Evolutionary conservation across 2,113 vertebrate species (phyloP).

Genomic region (Lophura nycthemera): DNA sequence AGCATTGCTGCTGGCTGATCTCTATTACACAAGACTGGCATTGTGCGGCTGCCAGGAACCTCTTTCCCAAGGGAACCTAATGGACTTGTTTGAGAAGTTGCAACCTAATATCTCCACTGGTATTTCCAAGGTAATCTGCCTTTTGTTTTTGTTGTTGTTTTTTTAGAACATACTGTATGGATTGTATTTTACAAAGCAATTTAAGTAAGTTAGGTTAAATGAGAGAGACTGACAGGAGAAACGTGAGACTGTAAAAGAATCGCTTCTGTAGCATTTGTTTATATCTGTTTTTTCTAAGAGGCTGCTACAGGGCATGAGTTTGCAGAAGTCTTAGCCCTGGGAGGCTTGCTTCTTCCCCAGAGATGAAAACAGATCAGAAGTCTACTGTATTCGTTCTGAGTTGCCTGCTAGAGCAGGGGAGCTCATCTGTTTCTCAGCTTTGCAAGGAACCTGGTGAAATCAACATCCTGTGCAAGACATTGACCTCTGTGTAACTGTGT

Average conservation of each 20-base stretch:
- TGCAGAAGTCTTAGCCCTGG: neutral
- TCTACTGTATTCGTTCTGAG: neutral
- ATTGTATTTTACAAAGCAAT: neutral
- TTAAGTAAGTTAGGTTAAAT: neutral
- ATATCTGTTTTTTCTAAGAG: neutral
- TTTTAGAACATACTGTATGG: neutral
- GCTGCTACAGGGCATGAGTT: neutral
- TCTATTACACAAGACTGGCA: constrained; percentile 90
- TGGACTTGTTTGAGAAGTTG: constrained; percentile 85
- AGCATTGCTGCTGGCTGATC: constrained; percentile 88
- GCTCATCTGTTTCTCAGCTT: neutral
- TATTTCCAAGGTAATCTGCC: constrained; percentile 85
- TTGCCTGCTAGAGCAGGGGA: neutral
- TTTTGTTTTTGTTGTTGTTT: neutral
- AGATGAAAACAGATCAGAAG: neutral
- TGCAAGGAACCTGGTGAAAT: neutral
- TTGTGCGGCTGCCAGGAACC: constrained; percentile 86
- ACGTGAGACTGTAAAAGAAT: neutral
- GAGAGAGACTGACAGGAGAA: neutral
- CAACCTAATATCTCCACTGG: constrained; percentile 90
- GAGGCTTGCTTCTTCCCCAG: neutral
- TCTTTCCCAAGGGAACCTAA: constrained; percentile 84
- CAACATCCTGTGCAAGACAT: neutral
- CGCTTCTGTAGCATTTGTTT: neutral
- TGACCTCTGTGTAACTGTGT: neutral